These are phyloP conservation scores for Portunus trituberculatus DNA, from an alignment of 1,140 invertebrate genomes.

Conservation along the genomic window DNA sequence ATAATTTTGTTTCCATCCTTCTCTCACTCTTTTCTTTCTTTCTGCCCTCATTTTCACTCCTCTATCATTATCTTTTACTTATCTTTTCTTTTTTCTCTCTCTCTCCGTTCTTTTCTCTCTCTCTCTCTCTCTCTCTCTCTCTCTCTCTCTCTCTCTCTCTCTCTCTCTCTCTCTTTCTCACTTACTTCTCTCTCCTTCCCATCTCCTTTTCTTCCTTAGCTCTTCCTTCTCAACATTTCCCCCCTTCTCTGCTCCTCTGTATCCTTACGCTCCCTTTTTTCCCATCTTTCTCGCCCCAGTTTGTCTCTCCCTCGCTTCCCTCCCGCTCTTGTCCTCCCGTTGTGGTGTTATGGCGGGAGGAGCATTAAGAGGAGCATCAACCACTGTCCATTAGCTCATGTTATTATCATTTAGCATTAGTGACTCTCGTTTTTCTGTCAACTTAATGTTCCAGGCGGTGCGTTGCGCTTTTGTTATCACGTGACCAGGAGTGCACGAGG, in stretches of 20 bases:
- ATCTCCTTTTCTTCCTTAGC: not conserved
- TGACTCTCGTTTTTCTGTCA: conserved; percentile 46
- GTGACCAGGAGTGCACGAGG: conserved; percentile 40
- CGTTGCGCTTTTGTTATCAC: conserved; percentile 54
- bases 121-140: not conserved
- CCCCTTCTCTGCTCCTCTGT: not conserved
- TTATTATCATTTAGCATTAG: conserved; percentile 59
- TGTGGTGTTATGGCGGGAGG: conserved; percentile 43
- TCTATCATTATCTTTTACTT: too few relatives aligned
- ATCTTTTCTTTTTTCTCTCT: not conserved
- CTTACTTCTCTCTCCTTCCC: not conserved
- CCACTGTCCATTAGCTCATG: conserved; percentile 61
- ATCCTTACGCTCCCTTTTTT: not conserved
- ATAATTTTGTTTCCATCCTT: too few relatives aligned
- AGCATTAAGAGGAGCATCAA: conserved; percentile 20
- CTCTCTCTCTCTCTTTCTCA: not conserved
- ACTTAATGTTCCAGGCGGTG: conserved; percentile 57
- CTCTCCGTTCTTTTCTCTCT: not conserved
- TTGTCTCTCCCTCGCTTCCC: not conserved
- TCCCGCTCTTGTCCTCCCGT: not conserved
- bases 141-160: not conserved
- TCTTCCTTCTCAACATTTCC: not conserved
- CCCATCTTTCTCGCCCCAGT: not conserved
- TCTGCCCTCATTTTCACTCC: too few relatives aligned
- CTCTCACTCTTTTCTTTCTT: too few relatives aligned